These are phyloP conservation scores for Notoglanidium macrostoma DNA, from an alignment of 2,797 vertebrate genomes.

Conservation along the genomic window DNA sequence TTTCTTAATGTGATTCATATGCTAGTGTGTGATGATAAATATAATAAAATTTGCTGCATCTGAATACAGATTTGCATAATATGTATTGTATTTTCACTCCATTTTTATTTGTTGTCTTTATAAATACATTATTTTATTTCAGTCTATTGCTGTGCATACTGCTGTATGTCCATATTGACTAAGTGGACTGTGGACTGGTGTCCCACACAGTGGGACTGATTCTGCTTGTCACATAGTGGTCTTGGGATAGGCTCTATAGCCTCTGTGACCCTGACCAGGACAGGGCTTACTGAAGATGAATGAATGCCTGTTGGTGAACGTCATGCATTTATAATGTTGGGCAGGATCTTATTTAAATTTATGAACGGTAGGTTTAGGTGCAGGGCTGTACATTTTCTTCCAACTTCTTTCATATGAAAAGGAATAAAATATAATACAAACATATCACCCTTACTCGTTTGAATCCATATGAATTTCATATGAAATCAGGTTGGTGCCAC, in stretches of 20 bases:
- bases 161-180: not conserved
- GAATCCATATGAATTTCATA: not conserved
- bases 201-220: not conserved
- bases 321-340: not conserved
- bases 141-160: not conserved
- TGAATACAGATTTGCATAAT: not conserved
- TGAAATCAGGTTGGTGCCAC: not conserved
- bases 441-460: not conserved
- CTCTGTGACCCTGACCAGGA: not conserved
- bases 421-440: not conserved
- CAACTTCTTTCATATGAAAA: not conserved
- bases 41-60: not conserved
- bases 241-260: not conserved
- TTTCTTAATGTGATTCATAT: not conserved
- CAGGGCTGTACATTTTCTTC: not conserved
- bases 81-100: not conserved
- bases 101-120: constrained; percentile 11
- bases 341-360: not conserved
- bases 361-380: too few species aligned
- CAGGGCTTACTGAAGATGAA: not conserved
- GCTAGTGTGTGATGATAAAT: not conserved
- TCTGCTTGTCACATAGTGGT: not conserved
- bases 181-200: not conserved
- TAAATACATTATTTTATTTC: constrained; percentile 2
- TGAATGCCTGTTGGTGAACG: not conserved